Evolutionary conservation across 2,888 invertebrate species (phyloP).

Genomic region (Cataglyphis albicans): DNA sequence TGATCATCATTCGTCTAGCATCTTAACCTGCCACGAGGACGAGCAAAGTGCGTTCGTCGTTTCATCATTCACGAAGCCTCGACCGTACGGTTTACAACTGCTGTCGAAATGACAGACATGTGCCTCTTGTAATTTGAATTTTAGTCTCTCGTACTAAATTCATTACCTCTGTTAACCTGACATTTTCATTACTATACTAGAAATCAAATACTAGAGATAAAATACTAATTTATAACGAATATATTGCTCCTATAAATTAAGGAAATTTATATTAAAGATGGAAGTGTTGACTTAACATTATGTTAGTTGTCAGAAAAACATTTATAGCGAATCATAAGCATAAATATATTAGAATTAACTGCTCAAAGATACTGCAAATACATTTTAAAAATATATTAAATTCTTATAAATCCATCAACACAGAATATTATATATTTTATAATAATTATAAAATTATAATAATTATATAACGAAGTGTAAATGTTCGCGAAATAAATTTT

Average conservation of each 20-base stretch:
- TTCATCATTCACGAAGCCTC: slow-evolving; percentile 60
- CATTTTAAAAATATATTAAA: background rate
- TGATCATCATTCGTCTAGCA: slow-evolving; percentile 59
- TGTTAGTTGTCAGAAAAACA: background rate
- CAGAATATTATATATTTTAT: background rate
- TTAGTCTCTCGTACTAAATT: background rate
- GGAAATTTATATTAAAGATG: background rate
- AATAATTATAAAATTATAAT: background rate
- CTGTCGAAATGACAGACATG: slow-evolving; percentile 3
- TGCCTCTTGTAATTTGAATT: slow-evolving; percentile 1
- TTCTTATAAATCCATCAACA: background rate
- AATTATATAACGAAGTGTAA: background rate
- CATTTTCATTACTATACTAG: background rate
- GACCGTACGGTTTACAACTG: background rate
- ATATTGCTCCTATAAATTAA: background rate
- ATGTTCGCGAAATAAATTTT: too few relatives aligned
- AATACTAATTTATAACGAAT: background rate
- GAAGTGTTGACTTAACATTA: background rate
- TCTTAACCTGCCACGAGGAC: slow-evolving; percentile 59
- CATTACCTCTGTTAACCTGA: background rate
- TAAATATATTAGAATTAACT: background rate
- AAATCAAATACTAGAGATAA: background rate
- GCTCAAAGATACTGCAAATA: too few relatives aligned
- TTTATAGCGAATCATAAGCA: background rate
- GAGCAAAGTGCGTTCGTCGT: slow-evolving; percentile 74